Evolutionary conservation across 2,797 vertebrate species (phyloP).

Genomic region (Threskiornis aethiopicus): DNA sequence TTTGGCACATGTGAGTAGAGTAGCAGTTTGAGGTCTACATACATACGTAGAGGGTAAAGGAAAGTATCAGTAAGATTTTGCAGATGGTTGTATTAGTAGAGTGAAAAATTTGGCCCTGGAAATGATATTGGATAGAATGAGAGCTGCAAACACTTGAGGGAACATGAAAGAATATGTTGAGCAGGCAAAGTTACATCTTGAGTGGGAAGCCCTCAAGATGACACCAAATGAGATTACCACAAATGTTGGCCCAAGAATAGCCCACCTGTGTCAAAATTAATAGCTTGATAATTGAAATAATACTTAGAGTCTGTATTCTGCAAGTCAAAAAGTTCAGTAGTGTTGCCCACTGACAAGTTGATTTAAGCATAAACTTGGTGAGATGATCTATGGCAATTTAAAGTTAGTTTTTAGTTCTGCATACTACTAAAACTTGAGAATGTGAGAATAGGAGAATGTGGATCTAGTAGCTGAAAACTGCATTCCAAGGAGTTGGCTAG

Average conservation of each 20-base stretch:
- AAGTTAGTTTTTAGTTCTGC: neutral
- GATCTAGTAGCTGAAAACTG: neutral
- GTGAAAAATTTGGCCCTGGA: neutral
- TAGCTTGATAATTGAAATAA: neutral
- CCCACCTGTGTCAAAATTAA: neutral
- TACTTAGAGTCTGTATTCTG: neutral
- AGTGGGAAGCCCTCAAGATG: neutral
- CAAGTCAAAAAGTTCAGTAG: neutral
- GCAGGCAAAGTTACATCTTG: neutral
- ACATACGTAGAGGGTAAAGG: neutral
- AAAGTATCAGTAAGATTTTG: neutral
- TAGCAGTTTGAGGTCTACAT: neutral
- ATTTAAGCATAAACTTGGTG: neutral
- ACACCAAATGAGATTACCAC: neutral
- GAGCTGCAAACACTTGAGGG: neutral
- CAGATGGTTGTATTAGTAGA: neutral
- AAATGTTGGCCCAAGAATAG: neutral
- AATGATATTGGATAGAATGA: neutral
- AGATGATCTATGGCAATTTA: neutral
- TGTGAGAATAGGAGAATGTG: neutral
- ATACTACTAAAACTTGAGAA: constrained; percentile 4
- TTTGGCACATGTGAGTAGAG: neutral
- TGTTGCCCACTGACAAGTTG: neutral
- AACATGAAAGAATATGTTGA: neutral
- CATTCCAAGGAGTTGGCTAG: neutral